Evolutionary conservation across 2,113 vertebrate species (phyloP).

Genomic region (Oriolus oriolus): DNA sequence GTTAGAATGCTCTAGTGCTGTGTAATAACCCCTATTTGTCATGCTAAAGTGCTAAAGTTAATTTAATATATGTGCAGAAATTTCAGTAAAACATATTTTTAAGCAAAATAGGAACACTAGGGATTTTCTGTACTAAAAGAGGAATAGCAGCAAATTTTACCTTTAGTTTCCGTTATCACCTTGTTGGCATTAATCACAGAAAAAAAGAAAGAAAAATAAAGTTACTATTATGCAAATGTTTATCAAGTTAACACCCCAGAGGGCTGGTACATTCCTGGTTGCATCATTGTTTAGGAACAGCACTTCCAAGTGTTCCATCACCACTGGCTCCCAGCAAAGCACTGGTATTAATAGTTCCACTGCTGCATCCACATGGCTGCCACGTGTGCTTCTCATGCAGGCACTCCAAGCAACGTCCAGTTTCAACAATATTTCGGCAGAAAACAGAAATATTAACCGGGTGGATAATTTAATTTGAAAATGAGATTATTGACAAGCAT

Average conservation of each 20-base stretch:
- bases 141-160: neutral
- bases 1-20: slow-evolving; percentile 15
- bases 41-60: slow-evolving; percentile 49
- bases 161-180: neutral
- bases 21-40: slow-evolving; percentile 60
- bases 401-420: neutral
- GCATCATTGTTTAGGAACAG: slow-evolving; percentile 58
- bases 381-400: slow-evolving; percentile 4
- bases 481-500: neutral
- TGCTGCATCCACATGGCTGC: slow-evolving; percentile 25
- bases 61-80: slow-evolving; percentile 36
- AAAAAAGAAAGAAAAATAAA: slow-evolving; percentile 27
- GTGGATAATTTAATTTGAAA: slow-evolving; percentile 11
- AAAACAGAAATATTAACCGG: neutral
- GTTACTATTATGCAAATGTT: slow-evolving; percentile 25
- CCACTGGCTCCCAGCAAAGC: neutral
- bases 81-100: neutral
- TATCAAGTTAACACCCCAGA: neutral
- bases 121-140: slow-evolving; percentile 5
- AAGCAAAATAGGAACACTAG: neutral
- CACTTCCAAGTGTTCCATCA: slow-evolving; percentile 14
- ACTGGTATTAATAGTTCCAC: neutral
- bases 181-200: slow-evolving; percentile 25
- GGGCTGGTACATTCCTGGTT: neutral
- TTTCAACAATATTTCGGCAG: slow-evolving; percentile 7